Evolutionary conservation across 2,888 invertebrate genomes (phyloP).

Genomic region (Dynastes maya): DNA sequence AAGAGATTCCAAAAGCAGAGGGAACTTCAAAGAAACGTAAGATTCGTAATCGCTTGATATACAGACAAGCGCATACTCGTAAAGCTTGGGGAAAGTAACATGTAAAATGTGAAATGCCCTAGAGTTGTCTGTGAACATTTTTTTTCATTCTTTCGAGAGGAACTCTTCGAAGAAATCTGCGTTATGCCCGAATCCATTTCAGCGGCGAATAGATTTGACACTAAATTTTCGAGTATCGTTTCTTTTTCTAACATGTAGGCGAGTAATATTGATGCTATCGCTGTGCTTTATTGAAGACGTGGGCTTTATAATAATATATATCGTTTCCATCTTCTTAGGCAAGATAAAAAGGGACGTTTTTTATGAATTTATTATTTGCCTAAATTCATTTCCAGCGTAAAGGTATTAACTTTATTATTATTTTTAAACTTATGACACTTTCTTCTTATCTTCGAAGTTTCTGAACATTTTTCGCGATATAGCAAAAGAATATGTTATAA

Average conservation of each 20-base stretch:
- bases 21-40: conserved; percentile 28
- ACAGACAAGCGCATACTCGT: background rate
- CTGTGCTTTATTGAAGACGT: background rate
- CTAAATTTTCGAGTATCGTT: background rate
- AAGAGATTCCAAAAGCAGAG: background rate
- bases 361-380: too few species aligned
- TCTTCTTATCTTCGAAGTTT: too few species aligned
- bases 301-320: background rate
- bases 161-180: background rate
- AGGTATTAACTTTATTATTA: background rate
- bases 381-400: background rate
- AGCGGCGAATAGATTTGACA: background rate
- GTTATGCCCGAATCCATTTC: conserved; percentile 21
- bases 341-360: background rate
- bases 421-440: too few species aligned
- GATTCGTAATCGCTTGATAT: conserved; percentile 10
- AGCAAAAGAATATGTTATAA: too few species aligned
- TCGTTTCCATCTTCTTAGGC: background rate
- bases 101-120: conserved; percentile 2
- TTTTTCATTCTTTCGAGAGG: background rate
- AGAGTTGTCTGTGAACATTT: background rate
- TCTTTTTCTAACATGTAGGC: background rate
- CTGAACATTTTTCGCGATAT: too few species aligned
- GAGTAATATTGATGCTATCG: background rate
- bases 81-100: background rate